phyloP scores from a whole-genome alignment of 2,888 invertebrate species.

The Dasypolia templi region DNA sequence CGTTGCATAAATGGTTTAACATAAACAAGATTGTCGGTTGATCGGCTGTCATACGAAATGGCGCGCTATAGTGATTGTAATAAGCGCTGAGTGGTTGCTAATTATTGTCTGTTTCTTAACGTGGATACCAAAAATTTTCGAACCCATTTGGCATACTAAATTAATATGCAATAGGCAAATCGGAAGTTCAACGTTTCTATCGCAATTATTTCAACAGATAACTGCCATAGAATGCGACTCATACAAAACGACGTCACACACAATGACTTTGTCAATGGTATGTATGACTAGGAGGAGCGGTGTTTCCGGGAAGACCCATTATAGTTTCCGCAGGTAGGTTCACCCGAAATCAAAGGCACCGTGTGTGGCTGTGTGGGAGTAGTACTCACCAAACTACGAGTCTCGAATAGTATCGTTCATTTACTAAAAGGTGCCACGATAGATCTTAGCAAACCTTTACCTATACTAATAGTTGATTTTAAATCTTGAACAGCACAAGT shows the following conservation, averaged over 20 bases:
- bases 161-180: conserved; percentile 23
- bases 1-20: conserved; percentile 80
- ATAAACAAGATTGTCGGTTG: conserved; percentile 76
- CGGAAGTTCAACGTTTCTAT: conserved; percentile 21
- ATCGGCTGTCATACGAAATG: conserved; percentile 67
- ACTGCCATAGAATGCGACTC: no score
- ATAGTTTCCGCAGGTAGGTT: conserved; percentile 57
- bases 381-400: conserved; percentile 33
- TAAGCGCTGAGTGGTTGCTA: conserved; percentile 49
- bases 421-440: conserved; percentile 39
- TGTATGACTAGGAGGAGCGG: conserved; percentile 56
- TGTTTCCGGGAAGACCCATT: conserved; percentile 75
- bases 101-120: conserved; percentile 32
- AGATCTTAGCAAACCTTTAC: conserved; percentile 56
- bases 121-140: conserved; percentile 16
- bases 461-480: conserved; percentile 50
- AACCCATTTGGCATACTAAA: conserved; percentile 28
- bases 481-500: conserved; percentile 44
- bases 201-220: no score
- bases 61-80: conserved; percentile 67
- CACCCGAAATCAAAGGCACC: conserved; percentile 44
- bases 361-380: conserved; percentile 56
- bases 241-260: conserved; percentile 43
- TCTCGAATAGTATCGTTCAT: conserved; percentile 35
- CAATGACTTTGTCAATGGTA: conserved; percentile 71